These are phyloP conservation scores for Schrankia costaestrigalis DNA, from an alignment of 2,888 invertebrate species.

Conservation along the genomic window DNA sequence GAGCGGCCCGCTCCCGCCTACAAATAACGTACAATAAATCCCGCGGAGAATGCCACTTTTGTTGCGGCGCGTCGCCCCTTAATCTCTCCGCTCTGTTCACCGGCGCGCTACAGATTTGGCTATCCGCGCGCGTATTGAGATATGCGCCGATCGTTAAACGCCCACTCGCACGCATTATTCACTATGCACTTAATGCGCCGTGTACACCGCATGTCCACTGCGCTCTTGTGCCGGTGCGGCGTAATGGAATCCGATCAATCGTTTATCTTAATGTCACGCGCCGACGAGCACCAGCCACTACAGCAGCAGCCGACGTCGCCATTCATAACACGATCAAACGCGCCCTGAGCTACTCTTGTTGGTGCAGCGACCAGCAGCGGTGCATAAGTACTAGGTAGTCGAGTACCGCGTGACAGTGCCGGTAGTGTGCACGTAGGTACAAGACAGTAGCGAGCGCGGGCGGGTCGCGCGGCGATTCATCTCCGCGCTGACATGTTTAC, in stretches of 20 bases:
- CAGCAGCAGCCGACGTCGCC: conserved; percentile 1
- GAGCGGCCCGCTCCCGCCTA: conserved; percentile 36
- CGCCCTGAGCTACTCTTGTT: conserved; percentile 1
- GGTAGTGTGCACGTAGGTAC: background rate
- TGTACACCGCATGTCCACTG: no score
- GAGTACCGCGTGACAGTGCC: background rate
- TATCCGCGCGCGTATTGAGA: conserved; percentile 31
- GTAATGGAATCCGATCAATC: conserved; percentile 20
- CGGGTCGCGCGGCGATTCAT: conserved; percentile 43
- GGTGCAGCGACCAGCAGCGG: background rate
- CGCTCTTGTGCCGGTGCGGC: conserved; percentile 7
- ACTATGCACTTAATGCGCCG: conserved; percentile 19
- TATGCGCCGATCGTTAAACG: conserved; percentile 35
- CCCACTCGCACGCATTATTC: conserved; percentile 35
- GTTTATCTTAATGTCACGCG: conserved; percentile 17
- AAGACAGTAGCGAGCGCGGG: conserved; percentile 20
- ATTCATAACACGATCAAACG: conserved; percentile 10
- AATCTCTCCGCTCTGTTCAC: conserved; percentile 45
- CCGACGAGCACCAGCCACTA: no score
- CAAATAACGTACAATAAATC: conserved; percentile 56
- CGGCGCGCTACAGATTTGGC: conserved; percentile 37
- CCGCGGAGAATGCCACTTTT: conserved; percentile 48
- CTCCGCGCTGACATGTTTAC: conserved; percentile 63
- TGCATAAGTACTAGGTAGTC: no score
- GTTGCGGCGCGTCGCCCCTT: conserved; percentile 33